These are phyloP conservation scores for Chloroceryle amazona DNA, from an alignment of 2,797 vertebrate species.

Conservation along the genomic window DNA sequence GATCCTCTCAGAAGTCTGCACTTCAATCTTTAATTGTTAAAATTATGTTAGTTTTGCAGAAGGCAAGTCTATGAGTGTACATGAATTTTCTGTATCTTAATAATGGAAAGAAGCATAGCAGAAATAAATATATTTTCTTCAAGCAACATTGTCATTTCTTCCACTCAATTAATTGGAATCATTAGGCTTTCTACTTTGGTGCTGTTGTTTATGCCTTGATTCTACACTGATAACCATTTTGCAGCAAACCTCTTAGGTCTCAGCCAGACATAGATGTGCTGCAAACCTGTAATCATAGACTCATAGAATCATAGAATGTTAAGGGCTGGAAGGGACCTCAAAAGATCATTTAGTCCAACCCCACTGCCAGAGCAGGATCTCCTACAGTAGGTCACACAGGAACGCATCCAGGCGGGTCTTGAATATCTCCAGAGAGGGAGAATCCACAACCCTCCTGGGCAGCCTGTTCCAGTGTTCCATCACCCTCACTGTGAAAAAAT, in stretches of 20 bases:
- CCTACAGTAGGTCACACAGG: too few relatives aligned
- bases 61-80: neutral
- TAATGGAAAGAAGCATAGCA: neutral
- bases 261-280: slow-evolving; percentile 50
- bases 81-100: slow-evolving; percentile 45
- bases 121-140: slow-evolving; percentile 39
- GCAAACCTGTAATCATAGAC: slow-evolving; percentile 51
- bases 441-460: too few relatives aligned
- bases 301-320: too few relatives aligned
- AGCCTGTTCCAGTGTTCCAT: too few relatives aligned
- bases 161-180: neutral
- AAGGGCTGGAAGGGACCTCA: too few relatives aligned
- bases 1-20: slow-evolving; percentile 72
- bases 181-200: neutral
- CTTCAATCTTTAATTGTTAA: slow-evolving; percentile 75
- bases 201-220: slow-evolving; percentile 47
- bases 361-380: too few relatives aligned
- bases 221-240: slow-evolving; percentile 31
- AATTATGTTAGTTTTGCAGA: slow-evolving; percentile 62
- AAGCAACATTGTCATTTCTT: slow-evolving; percentile 29
- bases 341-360: too few relatives aligned
- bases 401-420: too few relatives aligned
- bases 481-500: too few relatives aligned
- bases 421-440: too few relatives aligned
- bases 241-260: slow-evolving; percentile 40